Evolutionary conservation across 2,797 vertebrate genomes (phyloP), one percentile per base, ranked within the genome.

Genomic region (Catharus ustulatus): DNA sequence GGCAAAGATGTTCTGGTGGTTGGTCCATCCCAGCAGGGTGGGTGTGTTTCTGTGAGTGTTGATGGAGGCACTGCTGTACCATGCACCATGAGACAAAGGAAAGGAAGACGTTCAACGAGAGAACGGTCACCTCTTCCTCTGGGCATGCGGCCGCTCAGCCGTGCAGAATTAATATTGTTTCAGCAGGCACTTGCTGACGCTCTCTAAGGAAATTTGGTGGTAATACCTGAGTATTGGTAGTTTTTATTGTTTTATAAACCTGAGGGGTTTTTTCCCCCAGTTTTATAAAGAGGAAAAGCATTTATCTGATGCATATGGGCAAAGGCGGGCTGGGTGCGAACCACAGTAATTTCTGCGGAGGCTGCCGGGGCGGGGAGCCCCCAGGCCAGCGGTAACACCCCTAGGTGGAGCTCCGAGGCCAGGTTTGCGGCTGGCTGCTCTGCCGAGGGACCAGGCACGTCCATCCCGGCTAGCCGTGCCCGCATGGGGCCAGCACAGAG

Each of bases 381-480:
- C 43, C 11, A 12, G 29, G 20, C 36, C 40, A 12, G 26, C 11
- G 40, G 7, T 42, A 58, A 32, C 58, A 29, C 97, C 98, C 91
- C 96, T 97, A 98, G 98, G 93, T 98, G 98, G 98, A 87, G 91
- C 97, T 98, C 93, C 88, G 96, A 97, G 96, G 97, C 97, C 94
- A 77, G 81, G 66, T 87, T 98, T 98, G 51, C 21, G 23, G 42
- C 77, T 22, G 43, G 19, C 64, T 51, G 43, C 6, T 38, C 36
- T 17, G 34, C 27, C 30, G 12, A 11, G 49, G 45, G 15, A 13
- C 6, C 52, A 2, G 61, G 45, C 43, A 14, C 18, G 48, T 73
- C 59, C 83, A 24, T 54, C 91, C 64, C 51, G 3, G 88, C 76
- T 11, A 3, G 42, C 15, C 49, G 49, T 10, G 49, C 49, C 49